A percentile compares a stretch with the other conserved stretches of the same genome.
Conservation (phyloP, 2,113 vertebrate species). For the Bucco capensis region DNA sequence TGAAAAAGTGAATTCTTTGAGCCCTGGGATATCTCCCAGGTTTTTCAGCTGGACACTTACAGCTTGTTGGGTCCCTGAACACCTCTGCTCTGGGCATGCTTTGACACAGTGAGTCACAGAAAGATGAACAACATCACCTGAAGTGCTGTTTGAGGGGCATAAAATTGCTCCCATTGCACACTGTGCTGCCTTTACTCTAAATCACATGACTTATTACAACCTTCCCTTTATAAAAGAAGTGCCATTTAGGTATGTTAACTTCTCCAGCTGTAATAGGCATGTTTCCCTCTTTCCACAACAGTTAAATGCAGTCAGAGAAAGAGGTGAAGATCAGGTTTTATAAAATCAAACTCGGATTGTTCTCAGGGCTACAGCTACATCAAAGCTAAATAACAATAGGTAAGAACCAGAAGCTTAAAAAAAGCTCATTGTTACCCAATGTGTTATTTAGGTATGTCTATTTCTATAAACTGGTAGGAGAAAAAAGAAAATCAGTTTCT, state of each 20-base stretch:
- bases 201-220: conserved; percentile 78
- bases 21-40: conserved; percentile 85
- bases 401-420: conserved; percentile 7
- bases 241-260: conserved; percentile 92
- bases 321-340: conserved; percentile 61
- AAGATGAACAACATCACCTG: conserved; percentile 95
- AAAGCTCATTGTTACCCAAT: not conserved
- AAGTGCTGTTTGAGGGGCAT: conserved; percentile 88
- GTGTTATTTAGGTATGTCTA: conserved; percentile 14
- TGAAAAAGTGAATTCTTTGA: conserved; percentile 85
- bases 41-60: conserved; percentile 86
- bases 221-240: conserved; percentile 78
- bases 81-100: conserved; percentile 79
- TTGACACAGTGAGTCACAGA: conserved; percentile 88
- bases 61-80: conserved; percentile 83
- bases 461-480: not conserved
- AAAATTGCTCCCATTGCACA: conserved; percentile 96
- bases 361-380: not conserved
- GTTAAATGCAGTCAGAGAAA: conserved; percentile 58
- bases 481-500: not conserved
- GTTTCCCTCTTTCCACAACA: conserved; percentile 21
- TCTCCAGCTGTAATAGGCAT: conserved; percentile 67
- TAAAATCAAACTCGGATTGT: conserved; percentile 53
- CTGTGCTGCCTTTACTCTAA: conserved; percentile 75
- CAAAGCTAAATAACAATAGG: conserved; percentile 10